phyloP scores from a whole-genome alignment of 2,888 invertebrate genomes.

The Catocala nupta region DNA sequence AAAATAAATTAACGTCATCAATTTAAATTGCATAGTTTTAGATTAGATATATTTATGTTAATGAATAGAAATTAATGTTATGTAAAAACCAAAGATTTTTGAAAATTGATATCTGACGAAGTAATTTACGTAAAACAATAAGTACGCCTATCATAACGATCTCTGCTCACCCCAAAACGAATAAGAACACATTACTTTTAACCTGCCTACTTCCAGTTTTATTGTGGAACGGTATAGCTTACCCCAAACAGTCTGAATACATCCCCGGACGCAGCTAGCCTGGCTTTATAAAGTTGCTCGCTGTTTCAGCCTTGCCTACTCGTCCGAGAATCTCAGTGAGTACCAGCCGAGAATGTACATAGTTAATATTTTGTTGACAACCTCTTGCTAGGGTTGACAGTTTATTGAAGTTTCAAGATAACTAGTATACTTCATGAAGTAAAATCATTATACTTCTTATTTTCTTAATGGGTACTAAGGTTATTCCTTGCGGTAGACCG shows the following conservation, averaged over 20 bases:
- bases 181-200: conserved; percentile 8
- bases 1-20: too few species aligned
- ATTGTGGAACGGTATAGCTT: conserved; percentile 5
- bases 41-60: too few species aligned
- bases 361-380: conserved; percentile 20
- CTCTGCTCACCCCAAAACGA: neutral
- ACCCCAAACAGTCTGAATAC: conserved; percentile 4
- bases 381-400: conserved; percentile 8
- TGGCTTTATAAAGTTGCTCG: conserved; percentile 11
- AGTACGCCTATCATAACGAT: neutral
- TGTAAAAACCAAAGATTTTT: too few species aligned
- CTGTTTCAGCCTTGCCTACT: conserved; percentile 13
- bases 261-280: neutral
- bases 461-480: neutral
- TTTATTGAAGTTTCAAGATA: neutral
- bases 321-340: conserved; percentile 16
- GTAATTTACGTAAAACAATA: too few species aligned
- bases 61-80: too few species aligned
- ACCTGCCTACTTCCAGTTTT: conserved; percentile 7
- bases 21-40: too few species aligned
- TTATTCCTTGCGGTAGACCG: neutral
- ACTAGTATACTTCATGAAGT: too few species aligned
- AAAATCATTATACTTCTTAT: too few species aligned
- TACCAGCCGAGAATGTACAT: conserved; percentile 11
- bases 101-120: too few species aligned